phyloP scores from a whole-genome alignment of 92 coral and sea anemone genomes.

The Palythoa grandis region DNA sequence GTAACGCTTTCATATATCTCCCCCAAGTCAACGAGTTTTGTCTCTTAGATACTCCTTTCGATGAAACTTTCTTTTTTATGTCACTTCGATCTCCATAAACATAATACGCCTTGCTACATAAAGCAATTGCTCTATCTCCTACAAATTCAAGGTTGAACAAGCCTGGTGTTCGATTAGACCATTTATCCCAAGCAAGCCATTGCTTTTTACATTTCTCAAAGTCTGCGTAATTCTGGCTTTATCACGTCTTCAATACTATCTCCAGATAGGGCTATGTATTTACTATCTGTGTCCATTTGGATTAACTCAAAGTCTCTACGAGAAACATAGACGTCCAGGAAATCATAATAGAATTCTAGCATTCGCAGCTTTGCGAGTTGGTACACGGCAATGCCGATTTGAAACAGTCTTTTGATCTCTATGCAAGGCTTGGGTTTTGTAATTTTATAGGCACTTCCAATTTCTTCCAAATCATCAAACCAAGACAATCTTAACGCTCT shows the following conservation, averaged over 20 bases:
- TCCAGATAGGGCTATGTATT: not conserved
- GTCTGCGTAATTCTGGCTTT: not conserved
- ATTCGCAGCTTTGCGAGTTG: too few species aligned
- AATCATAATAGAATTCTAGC: too few species aligned
- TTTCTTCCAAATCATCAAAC: too few species aligned
- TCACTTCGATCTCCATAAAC: not conserved
- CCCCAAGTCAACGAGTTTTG: not conserved
- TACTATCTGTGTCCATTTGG: too few species aligned
- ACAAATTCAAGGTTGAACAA: conserved; percentile 31
- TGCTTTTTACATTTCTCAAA: not conserved
- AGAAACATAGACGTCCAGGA: not conserved
- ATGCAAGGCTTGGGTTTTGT: not conserved
- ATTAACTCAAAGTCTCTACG: conserved; percentile 16
- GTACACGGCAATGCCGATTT: too few species aligned
- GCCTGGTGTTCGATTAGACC: conserved; percentile 3
- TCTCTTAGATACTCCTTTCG: not conserved
- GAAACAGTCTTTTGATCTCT: not conserved
- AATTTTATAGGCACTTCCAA: conserved; percentile 36
- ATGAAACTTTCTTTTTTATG: not conserved
- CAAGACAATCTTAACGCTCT: not conserved
- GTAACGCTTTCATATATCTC: not conserved
- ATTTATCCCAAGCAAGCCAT: too few species aligned
- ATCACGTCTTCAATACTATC: conserved; percentile 1
- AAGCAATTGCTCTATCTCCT: conserved; percentile 4
- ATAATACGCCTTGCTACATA: not conserved